Base-by-base conservation (phyloP, 2,888 invertebrate species). In the Tachystola acroxantha region DNA sequence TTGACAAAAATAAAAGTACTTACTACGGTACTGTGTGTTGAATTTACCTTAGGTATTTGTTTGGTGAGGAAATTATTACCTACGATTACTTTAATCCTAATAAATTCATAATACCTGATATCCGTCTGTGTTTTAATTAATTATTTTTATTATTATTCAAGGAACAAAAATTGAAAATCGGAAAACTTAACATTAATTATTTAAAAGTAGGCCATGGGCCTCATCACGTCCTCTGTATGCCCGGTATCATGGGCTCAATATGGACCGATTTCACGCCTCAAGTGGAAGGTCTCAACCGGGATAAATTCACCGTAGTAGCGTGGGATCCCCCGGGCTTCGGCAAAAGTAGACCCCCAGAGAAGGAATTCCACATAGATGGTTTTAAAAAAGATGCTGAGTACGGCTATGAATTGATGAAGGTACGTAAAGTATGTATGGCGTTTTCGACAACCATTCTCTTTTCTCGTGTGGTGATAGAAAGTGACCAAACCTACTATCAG, bases 261-360 rank as follows among this genome's bases (percentile, higher is more conserved):
- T 93, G 92, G 91, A 94, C 93, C 0, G 95, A 96, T 69, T 96
- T 96, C 59, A 91, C 89, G 46, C 93, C 94, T 0, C 94, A 94
- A 75, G 82, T 94, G 7, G 90, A 92, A 51, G 87, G 91, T 37
- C 74, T 95, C 20, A 81, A 92, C 61, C 75, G 70, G 43, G 73
- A 88, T 1, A 89, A 90, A 57, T 90, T 92, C 47, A 92, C 91
- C 1, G 47, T 93, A 14, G 70, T 93, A 6, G 93, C 90, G 0
- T 94, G 93, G 94, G 96, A 97, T 73, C 96, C 96, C 0, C 94
- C 94, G 0, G 96, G 96, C 0, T 96, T 95, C 79, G 96, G 96
- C 1, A 90, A 91, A 42, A 96, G 95, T 41, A 88, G 92, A 44
- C 96, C 96, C 0, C 95, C 95, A 0, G 81, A 90, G 14, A 88